Percentiles rank a stretch among this genome's conserved stretches.
Conservation (phyloP, 2,113 vertebrate genomes). For the Psittacara wagleri region DNA sequence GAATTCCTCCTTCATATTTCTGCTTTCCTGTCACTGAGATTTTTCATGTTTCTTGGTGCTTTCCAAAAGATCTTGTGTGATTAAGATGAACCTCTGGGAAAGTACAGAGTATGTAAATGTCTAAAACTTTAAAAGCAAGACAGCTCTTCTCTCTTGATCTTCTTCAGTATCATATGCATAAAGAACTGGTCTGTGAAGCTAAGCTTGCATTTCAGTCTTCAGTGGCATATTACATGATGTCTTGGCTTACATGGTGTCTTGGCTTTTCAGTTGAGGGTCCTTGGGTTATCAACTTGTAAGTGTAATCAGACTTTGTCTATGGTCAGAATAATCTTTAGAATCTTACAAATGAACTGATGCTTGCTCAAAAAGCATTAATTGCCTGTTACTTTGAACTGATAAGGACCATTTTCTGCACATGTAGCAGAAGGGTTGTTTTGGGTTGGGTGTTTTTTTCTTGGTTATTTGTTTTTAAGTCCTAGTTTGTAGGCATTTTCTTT, state of each 20-base stretch:
- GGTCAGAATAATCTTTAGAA: not conserved
- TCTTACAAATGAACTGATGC: not conserved
- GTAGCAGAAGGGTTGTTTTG: not conserved
- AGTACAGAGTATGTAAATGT: not conserved
- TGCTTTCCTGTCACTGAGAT: not conserved
- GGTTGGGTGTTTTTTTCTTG: rapidly evolving
- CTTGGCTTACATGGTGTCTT: not conserved
- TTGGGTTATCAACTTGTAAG: not conserved
- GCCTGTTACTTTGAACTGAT: not conserved
- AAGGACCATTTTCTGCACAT: not conserved
- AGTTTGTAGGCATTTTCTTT: not conserved
- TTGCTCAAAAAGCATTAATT: not conserved
- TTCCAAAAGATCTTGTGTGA: not conserved
- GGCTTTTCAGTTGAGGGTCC: not conserved
- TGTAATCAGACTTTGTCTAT: not conserved
- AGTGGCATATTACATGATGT: not conserved
- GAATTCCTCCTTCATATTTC: not conserved
- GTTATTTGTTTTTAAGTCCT: not conserved
- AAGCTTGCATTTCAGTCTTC: not conserved
- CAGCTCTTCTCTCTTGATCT: not conserved
- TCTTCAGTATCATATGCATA: not conserved
- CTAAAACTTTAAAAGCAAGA: not conserved
- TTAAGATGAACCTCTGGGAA: not conserved
- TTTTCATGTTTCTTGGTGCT: not conserved
- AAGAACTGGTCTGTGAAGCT: not conserved